Evolutionary conservation across 2,113 vertebrate species (phyloP), one percentile per base, ranked within the genome.

Genomic region (Talpa occidentalis): DNA sequence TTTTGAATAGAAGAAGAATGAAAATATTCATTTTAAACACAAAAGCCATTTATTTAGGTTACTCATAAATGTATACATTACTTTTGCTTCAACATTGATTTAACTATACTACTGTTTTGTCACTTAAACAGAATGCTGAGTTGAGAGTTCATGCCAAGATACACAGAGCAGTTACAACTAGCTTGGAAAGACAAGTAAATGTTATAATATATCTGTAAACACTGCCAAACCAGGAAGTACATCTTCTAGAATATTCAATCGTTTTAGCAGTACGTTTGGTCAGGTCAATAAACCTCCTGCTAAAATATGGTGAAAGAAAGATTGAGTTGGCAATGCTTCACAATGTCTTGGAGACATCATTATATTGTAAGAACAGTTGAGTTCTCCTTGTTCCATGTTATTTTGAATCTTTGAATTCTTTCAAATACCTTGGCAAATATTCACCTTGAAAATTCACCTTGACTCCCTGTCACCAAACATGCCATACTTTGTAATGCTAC

Each of bases 321-420:
- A n/a, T 1, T 12, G 26, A 35, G 4, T 4, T 66, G 26, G 5
- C 4, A 52, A 52, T 19, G 4, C 1, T 4, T 77, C 28, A 1
- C 2, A 10, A 11, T 21, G 8, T 81, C 22, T 37, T 0, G 30
- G 40, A 69, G 30, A 42, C 5, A 72, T 1, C 4, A 2, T 28
- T 16, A 4, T 40, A 11, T 69, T 66, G 40, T 22, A 93, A 52
- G 15, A 85, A 77, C 40, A 60, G 2, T 12, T 72, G 54, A 70
- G 15, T 7, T 83, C 10, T 49, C 2, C 40, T 47, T 88, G 44
- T 70, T 70, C 37, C 16, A 44, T 32, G 24, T 35, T 93, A 26
- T 79, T 26, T 40, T 83, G 26, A 76, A 64, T 60, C 19, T 80
- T 90, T 78, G 60, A 32, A 17, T 94, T 89, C 30, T 78, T 77